Percentiles rank a stretch among this genome's conserved stretches.
Evolutionary conservation across 1,140 invertebrate species (phyloP).

Genomic region (Pseudomyrmex pallidus): DNA sequence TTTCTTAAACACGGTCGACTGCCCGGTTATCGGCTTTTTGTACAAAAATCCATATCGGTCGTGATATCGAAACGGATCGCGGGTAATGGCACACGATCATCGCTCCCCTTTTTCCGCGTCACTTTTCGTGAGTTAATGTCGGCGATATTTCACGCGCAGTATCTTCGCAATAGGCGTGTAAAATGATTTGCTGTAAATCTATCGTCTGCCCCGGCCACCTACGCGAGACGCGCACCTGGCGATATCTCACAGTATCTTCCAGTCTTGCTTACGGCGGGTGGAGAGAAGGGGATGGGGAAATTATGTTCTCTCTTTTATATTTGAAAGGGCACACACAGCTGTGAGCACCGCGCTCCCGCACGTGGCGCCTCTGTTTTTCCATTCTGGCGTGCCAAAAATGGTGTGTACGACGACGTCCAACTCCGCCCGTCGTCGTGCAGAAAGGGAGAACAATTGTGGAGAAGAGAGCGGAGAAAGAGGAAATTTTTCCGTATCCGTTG

Average conservation of each 20-base stretch:
- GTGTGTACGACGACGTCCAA: constrained; percentile 30
- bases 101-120: constrained; percentile 46
- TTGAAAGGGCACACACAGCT: constrained; percentile 73
- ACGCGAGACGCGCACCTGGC: constrained; percentile 79
- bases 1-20: background rate
- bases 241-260: constrained; percentile 80
- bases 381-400: constrained; percentile 53
- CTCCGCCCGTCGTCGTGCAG: constrained; percentile 22
- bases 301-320: constrained; percentile 69
- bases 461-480: background rate
- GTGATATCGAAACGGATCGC: constrained; percentile 46
- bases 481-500: constrained; percentile 14
- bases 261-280: background rate
- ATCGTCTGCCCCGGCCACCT: constrained; percentile 76
- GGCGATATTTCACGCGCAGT: constrained; percentile 80
- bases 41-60: constrained; percentile 15
- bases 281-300: constrained; percentile 46
- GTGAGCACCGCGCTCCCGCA: constrained; percentile 50
- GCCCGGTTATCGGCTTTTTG: constrained; percentile 7
- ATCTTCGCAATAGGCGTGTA: constrained; percentile 82
- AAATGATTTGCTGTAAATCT: constrained; percentile 85
- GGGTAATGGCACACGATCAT: constrained; percentile 34
- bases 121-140: constrained; percentile 77
- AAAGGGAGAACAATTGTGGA: constrained; percentile 10
- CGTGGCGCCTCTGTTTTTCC: constrained; percentile 51